phyloP scores from a whole-genome alignment of 1,140 invertebrate species.

The Nebria ingens region DNA sequence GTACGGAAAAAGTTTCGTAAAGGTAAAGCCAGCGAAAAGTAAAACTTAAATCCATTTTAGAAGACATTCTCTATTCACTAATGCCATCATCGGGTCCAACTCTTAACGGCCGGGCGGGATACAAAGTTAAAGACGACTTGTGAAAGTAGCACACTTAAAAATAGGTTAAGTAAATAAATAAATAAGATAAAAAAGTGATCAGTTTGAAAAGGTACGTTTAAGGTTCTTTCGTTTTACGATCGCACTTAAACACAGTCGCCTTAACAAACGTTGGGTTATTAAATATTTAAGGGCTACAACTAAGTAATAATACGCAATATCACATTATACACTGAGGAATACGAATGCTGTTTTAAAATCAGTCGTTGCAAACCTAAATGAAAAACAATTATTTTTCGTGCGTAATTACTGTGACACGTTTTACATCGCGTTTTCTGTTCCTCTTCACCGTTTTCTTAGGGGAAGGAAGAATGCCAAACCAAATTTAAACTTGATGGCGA shows the following conservation, averaged over 20 bases:
- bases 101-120: too few species aligned
- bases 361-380: not conserved
- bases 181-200: not conserved
- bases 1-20: too few species aligned
- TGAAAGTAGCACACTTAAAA: not conserved
- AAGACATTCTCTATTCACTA: too few species aligned
- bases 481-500: slow-evolving; percentile 7
- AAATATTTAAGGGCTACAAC: too few species aligned
- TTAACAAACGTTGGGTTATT: not conserved
- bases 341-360: not conserved
- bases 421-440: not conserved
- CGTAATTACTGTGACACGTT: not conserved
- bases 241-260: not conserved
- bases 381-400: not conserved
- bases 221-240: not conserved
- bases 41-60: too few species aligned
- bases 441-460: not conserved
- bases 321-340: not conserved
- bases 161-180: not conserved
- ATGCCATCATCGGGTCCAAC: too few species aligned
- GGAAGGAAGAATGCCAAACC: not conserved
- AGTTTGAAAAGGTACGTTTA: not conserved
- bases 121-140: not conserved
- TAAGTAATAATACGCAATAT: too few species aligned
- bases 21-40: too few species aligned